Percentiles rank a stretch among this genome's conserved stretches.
Conservation (phyloP, 2,797 vertebrate species). For the Muscicapa striata region DNA sequence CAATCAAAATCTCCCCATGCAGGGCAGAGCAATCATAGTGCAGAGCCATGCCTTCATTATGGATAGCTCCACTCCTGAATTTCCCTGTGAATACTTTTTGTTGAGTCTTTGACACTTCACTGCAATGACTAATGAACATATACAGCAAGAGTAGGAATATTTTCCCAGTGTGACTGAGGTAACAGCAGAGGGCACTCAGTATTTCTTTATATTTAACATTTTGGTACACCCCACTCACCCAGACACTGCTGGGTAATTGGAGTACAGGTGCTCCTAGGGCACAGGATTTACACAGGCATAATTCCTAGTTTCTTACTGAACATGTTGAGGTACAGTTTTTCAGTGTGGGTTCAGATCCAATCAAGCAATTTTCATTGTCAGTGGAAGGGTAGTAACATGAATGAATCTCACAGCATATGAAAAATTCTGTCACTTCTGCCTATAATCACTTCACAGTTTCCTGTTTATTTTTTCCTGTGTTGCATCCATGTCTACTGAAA, state of each 20-base stretch:
- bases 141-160: not conserved
- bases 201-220: not conserved
- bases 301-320: slow-evolving; percentile 16
- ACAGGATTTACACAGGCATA: not conserved
- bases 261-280: not conserved
- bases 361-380: not conserved
- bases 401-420: not conserved
- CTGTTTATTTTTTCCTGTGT: not conserved
- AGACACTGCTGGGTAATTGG: not conserved
- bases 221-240: not conserved
- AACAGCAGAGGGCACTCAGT: slow-evolving; percentile 68
- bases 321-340: not conserved
- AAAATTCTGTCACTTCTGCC: not conserved
- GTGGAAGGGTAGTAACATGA: not conserved
- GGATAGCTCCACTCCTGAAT: not conserved
- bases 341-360: not conserved
- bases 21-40: not conserved
- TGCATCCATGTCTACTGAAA: not conserved
- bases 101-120: not conserved
- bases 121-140: not conserved
- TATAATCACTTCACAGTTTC: not conserved
- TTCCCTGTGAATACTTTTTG: not conserved
- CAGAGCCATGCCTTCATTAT: not conserved
- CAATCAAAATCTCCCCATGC: not conserved
- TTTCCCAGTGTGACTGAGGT: not conserved